Conservation (phyloP, 37 sponge, comb jelly and placozoan genomes). For the Chondrosia reniformis region DNA sequence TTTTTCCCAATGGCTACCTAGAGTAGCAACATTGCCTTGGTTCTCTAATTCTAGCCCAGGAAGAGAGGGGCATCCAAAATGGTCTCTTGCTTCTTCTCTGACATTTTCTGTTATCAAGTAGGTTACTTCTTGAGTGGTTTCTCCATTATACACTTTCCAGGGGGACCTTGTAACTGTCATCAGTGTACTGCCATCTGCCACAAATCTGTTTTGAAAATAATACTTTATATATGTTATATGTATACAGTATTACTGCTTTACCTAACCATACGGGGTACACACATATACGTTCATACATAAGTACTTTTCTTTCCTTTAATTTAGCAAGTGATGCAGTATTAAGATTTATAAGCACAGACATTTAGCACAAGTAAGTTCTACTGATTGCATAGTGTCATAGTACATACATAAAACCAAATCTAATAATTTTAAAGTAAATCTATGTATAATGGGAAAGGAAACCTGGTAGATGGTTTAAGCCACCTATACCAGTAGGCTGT, state of each 20-base stretch:
- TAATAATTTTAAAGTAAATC: no score
- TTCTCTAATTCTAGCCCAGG: constrained; percentile 78
- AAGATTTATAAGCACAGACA: no score
- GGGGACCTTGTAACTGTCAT: not conserved
- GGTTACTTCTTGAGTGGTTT: not conserved
- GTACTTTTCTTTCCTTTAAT: no score
- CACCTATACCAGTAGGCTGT: no score
- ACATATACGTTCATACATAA: no score
- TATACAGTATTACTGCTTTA: not conserved
- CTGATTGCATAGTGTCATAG: no score
- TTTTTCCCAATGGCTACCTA: constrained; percentile 75
- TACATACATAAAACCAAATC: no score
- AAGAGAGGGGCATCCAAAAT: constrained; percentile 64
- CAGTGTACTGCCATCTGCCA: not conserved
- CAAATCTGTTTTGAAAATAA: not conserved
- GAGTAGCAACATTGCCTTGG: constrained; percentile 72
- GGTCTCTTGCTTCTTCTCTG: constrained; percentile 35
- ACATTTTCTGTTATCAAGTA: not conserved
- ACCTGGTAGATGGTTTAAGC: no score
- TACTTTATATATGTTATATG: not conserved
- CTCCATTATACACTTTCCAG: not conserved
- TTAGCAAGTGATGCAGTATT: no score
- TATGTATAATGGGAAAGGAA: no score
- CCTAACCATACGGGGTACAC: no score
- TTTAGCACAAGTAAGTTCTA: no score